These are phyloP conservation scores for Antennarius striatus DNA, from an alignment of 2,113 vertebrate species.

Conservation along the genomic window DNA sequence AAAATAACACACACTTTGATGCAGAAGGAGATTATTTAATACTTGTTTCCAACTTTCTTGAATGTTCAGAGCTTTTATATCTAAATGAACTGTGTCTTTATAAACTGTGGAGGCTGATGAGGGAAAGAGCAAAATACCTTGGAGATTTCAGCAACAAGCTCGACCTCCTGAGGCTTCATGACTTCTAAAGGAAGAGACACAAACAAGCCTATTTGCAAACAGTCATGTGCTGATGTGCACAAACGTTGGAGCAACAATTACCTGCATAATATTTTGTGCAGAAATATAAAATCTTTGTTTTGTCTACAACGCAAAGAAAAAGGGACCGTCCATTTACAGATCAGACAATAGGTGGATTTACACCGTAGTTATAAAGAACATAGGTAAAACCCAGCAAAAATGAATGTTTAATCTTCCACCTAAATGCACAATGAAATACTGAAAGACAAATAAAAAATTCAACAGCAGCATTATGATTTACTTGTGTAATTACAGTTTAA, in stretches of 20 bases:
- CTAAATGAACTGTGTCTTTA: slow-evolving; percentile 23
- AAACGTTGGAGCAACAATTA: not conserved
- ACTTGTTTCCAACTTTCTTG: no score
- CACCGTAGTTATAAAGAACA: slow-evolving; percentile 29
- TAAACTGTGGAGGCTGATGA: slow-evolving; percentile 2
- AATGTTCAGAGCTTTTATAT: not conserved
- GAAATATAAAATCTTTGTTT: no score
- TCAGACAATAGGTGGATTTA: slow-evolving; percentile 14
- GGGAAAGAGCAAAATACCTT: slow-evolving; percentile 66
- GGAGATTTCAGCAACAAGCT: slow-evolving; percentile 78
- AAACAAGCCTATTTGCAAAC: slow-evolving; percentile 61
- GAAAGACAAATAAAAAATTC: not conserved
- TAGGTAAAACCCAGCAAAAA: not conserved
- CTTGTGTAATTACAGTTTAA: not conserved
- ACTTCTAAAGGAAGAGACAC: slow-evolving; percentile 54
- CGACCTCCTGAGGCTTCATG: slow-evolving; percentile 80
- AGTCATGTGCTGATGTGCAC: slow-evolving; percentile 11
- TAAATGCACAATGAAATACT: not conserved
- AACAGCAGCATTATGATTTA: not conserved
- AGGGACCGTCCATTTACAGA: not conserved
- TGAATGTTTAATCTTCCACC: slow-evolving; percentile 9
- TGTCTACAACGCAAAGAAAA: not conserved
- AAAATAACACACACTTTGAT: not conserved
- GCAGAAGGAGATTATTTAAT: no score
- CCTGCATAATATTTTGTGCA: no score